Evolutionary conservation across 2,797 vertebrate genomes (phyloP), one percentile per base, ranked within the genome.

Genomic region (Heterohyrax brucei): DNA sequence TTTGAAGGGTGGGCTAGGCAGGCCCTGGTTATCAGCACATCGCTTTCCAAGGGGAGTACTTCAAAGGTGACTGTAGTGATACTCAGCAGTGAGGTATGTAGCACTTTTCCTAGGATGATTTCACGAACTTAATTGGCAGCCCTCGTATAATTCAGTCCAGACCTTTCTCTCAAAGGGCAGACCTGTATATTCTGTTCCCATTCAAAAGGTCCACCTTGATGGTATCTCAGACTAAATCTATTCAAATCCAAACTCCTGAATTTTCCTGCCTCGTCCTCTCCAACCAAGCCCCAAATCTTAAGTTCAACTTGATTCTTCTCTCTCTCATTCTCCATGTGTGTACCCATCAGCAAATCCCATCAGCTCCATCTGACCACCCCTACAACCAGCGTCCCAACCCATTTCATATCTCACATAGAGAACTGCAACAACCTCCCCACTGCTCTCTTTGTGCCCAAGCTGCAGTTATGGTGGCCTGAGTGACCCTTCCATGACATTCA

Each of bases 191-290:
- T 93, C 68, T 33, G 46, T 68, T 76, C 61, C 22, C 26, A 7
- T 73, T 56, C 39, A 66, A 56, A 94, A 86, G 59, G 59, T 79
- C 59, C 48, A 46, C 44, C 81, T 89, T 87, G 56, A 85, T 89
- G 30, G n/a, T 39, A 86, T 86, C 82, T 89, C 77, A 68, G 53
- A 59, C 18, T n/a, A 84, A 86, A 80, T 50, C 46, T 64, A 33
- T 87, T 72, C 48, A 24, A 91, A 87, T 72, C 26, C 83, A 66
- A 94, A 93, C 16, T 84, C 48, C 53, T 59, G 56, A 62, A 62
- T 21, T 70, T 70, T 48, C 24, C 30, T 64, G 9, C 3, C 28
- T 16, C 10, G 61, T 80, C 10, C 50, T 92, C 59, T 59, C 18
- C 30, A 88, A 16, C 24, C 53, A 50, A 84, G 76, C 24, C 5